Evolutionary conservation across 2,113 vertebrate species (phyloP).

Genomic region (Phycodurus eques): DNA sequence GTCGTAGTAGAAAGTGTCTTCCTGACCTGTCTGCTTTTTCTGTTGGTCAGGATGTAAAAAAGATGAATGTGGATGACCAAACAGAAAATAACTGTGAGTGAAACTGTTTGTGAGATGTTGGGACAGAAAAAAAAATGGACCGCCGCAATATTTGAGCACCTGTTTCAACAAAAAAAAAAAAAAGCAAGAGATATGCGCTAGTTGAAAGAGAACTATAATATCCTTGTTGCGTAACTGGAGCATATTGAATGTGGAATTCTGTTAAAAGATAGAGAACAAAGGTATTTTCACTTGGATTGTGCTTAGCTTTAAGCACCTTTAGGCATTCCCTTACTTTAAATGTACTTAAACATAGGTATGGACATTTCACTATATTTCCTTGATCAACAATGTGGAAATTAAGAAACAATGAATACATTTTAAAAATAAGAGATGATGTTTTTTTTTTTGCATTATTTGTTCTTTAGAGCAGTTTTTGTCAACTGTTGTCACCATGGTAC

Average conservation of each 20-base stretch:
- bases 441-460: no score
- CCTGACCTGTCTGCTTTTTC: slow-evolving; percentile 51
- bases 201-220: slow-evolving; percentile 1
- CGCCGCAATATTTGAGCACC: slow-evolving; percentile 14
- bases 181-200: slow-evolving; percentile 3
- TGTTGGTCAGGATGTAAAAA: slow-evolving; percentile 44
- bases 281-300: background rate
- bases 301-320: background rate
- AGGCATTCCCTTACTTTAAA: background rate
- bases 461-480: no score
- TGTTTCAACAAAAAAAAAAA: slow-evolving; percentile 9
- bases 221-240: background rate
- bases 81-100: slow-evolving; percentile 14
- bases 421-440: no score
- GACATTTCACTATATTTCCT: no score
- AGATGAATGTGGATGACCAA: slow-evolving; percentile 43
- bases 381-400: no score
- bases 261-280: background rate
- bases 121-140: slow-evolving; percentile 16
- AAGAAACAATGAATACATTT: no score
- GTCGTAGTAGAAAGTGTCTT: slow-evolving; percentile 30
- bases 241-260: background rate
- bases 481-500: no score
- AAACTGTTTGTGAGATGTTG: slow-evolving; percentile 55
- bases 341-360: no score